These are phyloP conservation scores for Tricholaema leucomelas DNA, from an alignment of 2,113 vertebrate genomes.

Conservation along the genomic window DNA sequence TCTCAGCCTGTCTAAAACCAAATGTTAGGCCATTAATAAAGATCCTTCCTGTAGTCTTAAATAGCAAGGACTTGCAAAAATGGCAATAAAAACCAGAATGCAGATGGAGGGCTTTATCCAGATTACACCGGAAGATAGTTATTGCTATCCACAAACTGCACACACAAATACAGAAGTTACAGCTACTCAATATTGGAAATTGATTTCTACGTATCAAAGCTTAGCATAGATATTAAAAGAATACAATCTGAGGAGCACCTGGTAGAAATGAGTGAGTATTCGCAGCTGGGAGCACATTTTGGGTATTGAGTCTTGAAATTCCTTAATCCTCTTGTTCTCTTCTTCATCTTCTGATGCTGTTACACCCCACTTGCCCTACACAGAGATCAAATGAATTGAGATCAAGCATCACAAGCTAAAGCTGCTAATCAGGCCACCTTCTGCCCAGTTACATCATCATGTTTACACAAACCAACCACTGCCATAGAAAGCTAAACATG, in stretches of 20 bases:
- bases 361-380: slow-evolving; percentile 93
- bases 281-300: slow-evolving; percentile 94
- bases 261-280: slow-evolving; percentile 94
- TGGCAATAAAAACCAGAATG: neutral
- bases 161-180: neutral
- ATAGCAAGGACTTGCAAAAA: neutral
- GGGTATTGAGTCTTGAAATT: slow-evolving; percentile 91
- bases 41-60: neutral
- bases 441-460: neutral
- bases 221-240: neutral
- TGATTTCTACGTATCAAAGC: neutral
- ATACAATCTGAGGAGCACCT: slow-evolving; percentile 76
- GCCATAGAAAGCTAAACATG: neutral
- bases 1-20: neutral
- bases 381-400: neutral
- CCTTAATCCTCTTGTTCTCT: slow-evolving; percentile 85
- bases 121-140: neutral
- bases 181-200: neutral
- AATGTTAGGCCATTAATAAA: neutral
- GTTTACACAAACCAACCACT: neutral
- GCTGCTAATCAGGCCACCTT: neutral
- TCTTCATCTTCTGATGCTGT: slow-evolving; percentile 88
- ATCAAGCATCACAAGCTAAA: neutral
- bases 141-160: neutral
- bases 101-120: neutral